Conservation (phyloP, 1,140 invertebrate genomes). For the Lepidostoma basale region DNA sequence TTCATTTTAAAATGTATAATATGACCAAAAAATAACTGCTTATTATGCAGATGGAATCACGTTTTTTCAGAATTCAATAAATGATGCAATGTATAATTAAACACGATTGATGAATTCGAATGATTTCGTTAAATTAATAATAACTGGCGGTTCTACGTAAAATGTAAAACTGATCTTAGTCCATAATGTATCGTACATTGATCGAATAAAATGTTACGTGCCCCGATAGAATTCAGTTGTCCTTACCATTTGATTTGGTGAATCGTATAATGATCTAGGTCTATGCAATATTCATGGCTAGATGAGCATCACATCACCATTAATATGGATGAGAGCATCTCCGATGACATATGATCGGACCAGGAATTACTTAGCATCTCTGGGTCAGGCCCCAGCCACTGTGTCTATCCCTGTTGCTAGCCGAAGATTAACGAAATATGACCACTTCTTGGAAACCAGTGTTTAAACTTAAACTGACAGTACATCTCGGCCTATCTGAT, state of each 20-base stretch:
- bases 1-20: no score
- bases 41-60: no score
- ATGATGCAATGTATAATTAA: no score
- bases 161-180: no score
- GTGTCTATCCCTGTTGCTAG: neutral
- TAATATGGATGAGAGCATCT: constrained; percentile 45
- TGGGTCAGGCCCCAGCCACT: constrained; percentile 32
- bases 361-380: constrained; percentile 25
- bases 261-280: constrained; percentile 22
- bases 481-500: constrained; percentile 12
- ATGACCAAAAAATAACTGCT: no score
- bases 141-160: no score
- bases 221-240: neutral
- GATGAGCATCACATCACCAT: constrained; percentile 37
- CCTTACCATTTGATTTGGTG: neutral
- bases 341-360: constrained; percentile 32
- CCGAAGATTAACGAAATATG: neutral
- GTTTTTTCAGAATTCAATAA: no score
- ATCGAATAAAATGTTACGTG: no score
- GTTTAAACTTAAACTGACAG: constrained; percentile 8
- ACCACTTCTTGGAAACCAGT: neutral
- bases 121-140: no score
- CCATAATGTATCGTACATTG: no score
- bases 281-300: constrained; percentile 40
- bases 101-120: no score